phyloP scores from a whole-genome alignment of 2,888 invertebrate genomes.

The Leptinotarsa rubiginosa region DNA sequence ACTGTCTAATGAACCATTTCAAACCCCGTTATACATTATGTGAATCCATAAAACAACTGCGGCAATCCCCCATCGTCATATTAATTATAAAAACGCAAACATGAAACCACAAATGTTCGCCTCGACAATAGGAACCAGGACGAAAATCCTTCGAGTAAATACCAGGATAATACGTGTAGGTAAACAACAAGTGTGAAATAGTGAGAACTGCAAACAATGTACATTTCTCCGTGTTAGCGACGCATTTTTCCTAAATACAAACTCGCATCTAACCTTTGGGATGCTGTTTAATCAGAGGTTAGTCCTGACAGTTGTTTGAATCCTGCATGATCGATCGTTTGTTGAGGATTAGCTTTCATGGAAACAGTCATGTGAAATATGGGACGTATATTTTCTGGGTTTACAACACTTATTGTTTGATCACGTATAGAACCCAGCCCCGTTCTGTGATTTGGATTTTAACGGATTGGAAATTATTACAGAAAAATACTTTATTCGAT shows the following conservation, averaged over 20 bases:
- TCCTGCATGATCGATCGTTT: constrained; percentile 51
- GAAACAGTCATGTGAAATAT: constrained; percentile 21
- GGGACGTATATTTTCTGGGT: constrained; percentile 8
- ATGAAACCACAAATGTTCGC: constrained; percentile 47
- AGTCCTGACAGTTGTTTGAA: constrained; percentile 50
- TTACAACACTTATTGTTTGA: not conserved
- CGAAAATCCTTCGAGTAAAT: constrained; percentile 54
- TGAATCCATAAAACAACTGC: not conserved
- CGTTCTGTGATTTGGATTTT: too few species aligned
- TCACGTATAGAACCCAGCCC: too few species aligned
- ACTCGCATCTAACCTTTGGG: constrained; percentile 37
- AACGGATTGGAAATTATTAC: too few species aligned
- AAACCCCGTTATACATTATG: too few species aligned
- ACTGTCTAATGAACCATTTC: too few species aligned
- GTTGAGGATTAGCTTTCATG: constrained; percentile 32
- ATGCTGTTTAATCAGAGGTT: constrained; percentile 44
- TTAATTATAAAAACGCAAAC: constrained; percentile 41
- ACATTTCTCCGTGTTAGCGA: constrained; percentile 43
- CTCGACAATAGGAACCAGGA: constrained; percentile 48
- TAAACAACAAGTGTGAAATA: constrained; percentile 52
- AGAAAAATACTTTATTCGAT: too few species aligned
- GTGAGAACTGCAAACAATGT: constrained; percentile 56
- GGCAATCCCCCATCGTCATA: constrained; percentile 3
- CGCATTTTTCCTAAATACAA: constrained; percentile 45
- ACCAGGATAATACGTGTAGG: constrained; percentile 53